Conservation (phyloP, 2,797 vertebrate genomes). For the Capromys pilorides region DNA sequence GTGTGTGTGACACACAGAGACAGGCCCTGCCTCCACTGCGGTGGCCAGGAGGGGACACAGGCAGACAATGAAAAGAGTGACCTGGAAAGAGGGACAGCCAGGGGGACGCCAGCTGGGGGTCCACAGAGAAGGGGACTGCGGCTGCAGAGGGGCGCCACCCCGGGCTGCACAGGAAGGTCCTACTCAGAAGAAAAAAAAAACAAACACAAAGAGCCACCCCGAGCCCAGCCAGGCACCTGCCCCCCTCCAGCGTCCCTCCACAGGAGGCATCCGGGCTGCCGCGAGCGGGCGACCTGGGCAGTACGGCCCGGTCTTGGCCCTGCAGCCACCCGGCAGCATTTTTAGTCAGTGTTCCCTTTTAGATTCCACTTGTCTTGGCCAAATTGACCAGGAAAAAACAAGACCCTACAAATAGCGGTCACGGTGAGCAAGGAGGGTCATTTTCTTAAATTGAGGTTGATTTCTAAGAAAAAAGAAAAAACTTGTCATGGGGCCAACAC, state of each 20-base stretch:
- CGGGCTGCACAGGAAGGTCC: neutral
- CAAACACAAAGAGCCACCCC: neutral
- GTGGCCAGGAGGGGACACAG: neutral
- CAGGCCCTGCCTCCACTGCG: neutral
- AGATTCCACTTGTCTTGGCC: slow-evolving; percentile 77
- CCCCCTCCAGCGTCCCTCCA: neutral
- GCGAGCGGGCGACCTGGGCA: neutral
- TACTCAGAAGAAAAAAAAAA: neutral
- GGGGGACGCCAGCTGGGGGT: accelerated
- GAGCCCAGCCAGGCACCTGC: neutral
- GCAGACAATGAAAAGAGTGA: neutral
- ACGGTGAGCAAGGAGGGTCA: slow-evolving; percentile 81
- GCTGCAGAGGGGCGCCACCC: neutral
- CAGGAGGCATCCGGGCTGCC: neutral
- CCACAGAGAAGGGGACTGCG: neutral
- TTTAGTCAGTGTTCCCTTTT: slow-evolving; percentile 82
- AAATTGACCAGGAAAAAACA: slow-evolving; percentile 78
- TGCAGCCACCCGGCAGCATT: slow-evolving; percentile 63
- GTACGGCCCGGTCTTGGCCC: neutral
- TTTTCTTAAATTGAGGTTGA: slow-evolving; percentile 87
- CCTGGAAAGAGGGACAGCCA: neutral
- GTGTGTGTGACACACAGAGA: neutral
- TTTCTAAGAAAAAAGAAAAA: slow-evolving; percentile 83
- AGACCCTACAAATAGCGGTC: slow-evolving; percentile 84
- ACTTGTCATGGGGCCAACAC: slow-evolving; percentile 41